Evolutionary conservation across 2,888 invertebrate species (phyloP).

Genomic region (Chymomyza amoena): DNA sequence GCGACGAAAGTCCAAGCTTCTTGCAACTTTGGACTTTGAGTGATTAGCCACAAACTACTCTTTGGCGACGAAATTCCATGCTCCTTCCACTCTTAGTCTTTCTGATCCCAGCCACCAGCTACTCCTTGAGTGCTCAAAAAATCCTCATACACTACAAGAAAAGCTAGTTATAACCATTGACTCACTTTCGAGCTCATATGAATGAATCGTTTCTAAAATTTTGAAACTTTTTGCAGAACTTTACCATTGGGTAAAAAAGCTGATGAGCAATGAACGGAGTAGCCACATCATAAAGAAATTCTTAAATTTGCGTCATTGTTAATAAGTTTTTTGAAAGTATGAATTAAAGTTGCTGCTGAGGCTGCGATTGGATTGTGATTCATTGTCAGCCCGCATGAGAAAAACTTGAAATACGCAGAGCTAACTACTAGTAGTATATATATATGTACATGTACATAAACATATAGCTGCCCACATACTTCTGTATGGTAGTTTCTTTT

Average conservation of each 20-base stretch:
- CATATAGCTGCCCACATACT: neutral
- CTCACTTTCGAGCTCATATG: neutral
- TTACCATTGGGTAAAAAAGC: neutral
- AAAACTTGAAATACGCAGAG: conserved; percentile 33
- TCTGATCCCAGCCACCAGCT: too few relatives aligned
- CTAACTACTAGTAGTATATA: neutral
- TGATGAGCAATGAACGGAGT: conserved; percentile 24
- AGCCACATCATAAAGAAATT: conserved; percentile 22
- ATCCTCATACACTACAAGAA: neutral
- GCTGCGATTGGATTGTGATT: neutral
- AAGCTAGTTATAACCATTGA: neutral
- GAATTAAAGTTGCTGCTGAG: conserved; percentile 4
- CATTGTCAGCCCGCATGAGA: conserved; percentile 31
- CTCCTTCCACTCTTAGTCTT: too few relatives aligned
- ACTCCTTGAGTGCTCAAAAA: too few relatives aligned
- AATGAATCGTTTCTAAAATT: neutral
- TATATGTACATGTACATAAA: neutral
- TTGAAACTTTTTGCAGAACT: neutral
- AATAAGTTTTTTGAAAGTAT: conserved; percentile 16
- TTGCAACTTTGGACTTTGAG: too few relatives aligned
- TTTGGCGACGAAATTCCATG: too few relatives aligned
- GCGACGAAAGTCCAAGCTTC: too few relatives aligned
- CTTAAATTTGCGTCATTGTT: conserved; percentile 23
- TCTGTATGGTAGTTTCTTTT: neutral
- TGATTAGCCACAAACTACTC: too few relatives aligned